These are phyloP conservation scores for Cyprinodon tularosa DNA, from an alignment of 2,113 vertebrate species.

Conservation along the genomic window DNA sequence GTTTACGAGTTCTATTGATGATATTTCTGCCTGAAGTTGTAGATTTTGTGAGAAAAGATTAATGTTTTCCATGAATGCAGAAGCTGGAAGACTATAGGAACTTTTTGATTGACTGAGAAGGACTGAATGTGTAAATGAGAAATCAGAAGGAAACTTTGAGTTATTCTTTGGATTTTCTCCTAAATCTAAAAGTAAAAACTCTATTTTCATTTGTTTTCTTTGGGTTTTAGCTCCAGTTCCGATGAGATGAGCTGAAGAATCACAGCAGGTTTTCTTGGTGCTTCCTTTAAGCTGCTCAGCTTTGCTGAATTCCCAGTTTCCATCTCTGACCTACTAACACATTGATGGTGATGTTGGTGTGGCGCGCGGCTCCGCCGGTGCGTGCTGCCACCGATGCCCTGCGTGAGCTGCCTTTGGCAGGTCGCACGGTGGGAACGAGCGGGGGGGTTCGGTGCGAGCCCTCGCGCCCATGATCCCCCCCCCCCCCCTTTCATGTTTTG, in stretches of 20 bases:
- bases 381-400: slow-evolving; percentile 13
- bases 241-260: background rate
- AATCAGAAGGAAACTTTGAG: background rate
- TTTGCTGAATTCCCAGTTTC: background rate
- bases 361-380: slow-evolving; percentile 7
- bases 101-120: background rate
- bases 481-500: slow-evolving; percentile 75
- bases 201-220: background rate
- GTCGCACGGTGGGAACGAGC: slow-evolving; percentile 42
- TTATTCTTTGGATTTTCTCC: background rate
- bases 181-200: background rate
- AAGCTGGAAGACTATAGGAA: too few relatives aligned
- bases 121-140: background rate
- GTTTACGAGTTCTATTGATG: too few relatives aligned
- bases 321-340: slow-evolving; percentile 40
- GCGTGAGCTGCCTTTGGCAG: slow-evolving; percentile 14
- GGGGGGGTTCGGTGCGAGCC: slow-evolving; percentile 50
- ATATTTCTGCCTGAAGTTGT: too few relatives aligned
- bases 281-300: background rate
- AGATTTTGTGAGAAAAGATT: too few relatives aligned
- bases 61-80: too few relatives aligned
- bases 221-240: background rate
- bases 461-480: slow-evolving; percentile 68
- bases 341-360: background rate
- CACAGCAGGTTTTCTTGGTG: background rate